Evolutionary conservation across 2,797 vertebrate species (phyloP).

Genomic region (Trematomus bernacchii): DNA sequence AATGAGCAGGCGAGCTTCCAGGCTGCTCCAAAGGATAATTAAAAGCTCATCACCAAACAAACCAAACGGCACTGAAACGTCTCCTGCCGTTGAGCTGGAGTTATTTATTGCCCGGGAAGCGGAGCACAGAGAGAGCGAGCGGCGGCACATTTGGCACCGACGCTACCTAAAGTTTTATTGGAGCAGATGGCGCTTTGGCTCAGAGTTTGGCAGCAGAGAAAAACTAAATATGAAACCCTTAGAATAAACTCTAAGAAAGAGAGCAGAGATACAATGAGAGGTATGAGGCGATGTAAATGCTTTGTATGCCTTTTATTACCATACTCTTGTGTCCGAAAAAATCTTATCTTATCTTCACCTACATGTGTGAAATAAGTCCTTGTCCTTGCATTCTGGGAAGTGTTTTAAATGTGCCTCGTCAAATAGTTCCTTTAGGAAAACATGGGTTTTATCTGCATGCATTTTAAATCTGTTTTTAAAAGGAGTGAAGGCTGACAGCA

Average conservation of each 20-base stretch:
- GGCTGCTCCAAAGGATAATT: constrained; percentile 50
- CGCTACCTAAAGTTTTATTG: constrained; percentile 48
- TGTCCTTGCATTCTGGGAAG: not conserved
- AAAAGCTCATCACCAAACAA: constrained; percentile 62
- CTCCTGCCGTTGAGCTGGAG: constrained; percentile 10
- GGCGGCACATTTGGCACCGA: constrained; percentile 51
- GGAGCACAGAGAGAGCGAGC: constrained; percentile 31
- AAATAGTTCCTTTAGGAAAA: not conserved
- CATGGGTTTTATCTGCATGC: not conserved
- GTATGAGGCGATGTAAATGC: not conserved
- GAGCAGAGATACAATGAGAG: not conserved
- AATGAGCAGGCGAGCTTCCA: constrained; percentile 46
- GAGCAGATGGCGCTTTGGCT: constrained; percentile 74
- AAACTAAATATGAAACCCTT: constrained; percentile 34
- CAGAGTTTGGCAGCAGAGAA: constrained; percentile 34
- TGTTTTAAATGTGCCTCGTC: not conserved
- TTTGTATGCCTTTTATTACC: too few species aligned
- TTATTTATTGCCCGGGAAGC: constrained; percentile 55
- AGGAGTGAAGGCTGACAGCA: constrained; percentile 3
- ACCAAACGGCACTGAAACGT: constrained; percentile 26
- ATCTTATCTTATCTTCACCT: too few species aligned
- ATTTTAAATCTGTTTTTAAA: not conserved
- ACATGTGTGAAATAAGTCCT: too few species aligned
- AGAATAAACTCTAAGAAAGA: constrained; percentile 11
- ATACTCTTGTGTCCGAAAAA: too few species aligned